Base-by-base conservation (phyloP, 2,113 vertebrate genomes). In the Damaliscus lunatus region DNA sequence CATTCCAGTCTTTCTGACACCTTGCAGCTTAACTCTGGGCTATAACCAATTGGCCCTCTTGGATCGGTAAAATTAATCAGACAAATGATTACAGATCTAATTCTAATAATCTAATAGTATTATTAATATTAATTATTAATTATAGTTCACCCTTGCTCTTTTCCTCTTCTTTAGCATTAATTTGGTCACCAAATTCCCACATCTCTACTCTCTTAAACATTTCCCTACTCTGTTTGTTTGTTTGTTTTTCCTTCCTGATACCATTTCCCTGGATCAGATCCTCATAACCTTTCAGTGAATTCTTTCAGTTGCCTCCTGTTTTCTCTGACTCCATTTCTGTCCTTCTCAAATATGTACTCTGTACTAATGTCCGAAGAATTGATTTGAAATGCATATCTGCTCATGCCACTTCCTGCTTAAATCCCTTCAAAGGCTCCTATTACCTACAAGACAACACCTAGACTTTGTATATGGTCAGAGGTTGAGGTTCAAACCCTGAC, bases 11-110 rank as follows among this genome's bases (percentile, higher is more conserved):
- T 88, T 91, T 43, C 82, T 95, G 60, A 93, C 25, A 82, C 29
- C 23, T 62, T 55, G 36, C 17, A 50, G 55, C 29, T 78, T 82
- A 50, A n/a, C 31, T 89, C 67, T 53, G n/a, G 33, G 2, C 48
- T 64, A 23, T 95, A 74, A 71, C 33, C 48, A 92, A 77, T 88
- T 88, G 80, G 17, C 62, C 50, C 17, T 50, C 60, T 82, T 96
- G 31, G 25, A 87, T 89, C 23, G 53, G 85, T 90, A 53, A 94
- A 94, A 90, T 92, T 88, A 96, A 87, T 46, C 64, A 81, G 36
- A 89, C 8, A 81, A 25, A 86, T 96, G 59, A 71, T 29, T 67
- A 17, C 29, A 90, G 40, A 81, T 85, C 59, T 95, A 86, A 95
- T 94, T 82, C 36, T n/a, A n/a, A n/a, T n/a, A n/a, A n/a, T n/a